Evolutionary conservation across 2,888 invertebrate species (phyloP), one percentile per base, ranked within the genome.

Genomic region (Tiliacea aurago): DNA sequence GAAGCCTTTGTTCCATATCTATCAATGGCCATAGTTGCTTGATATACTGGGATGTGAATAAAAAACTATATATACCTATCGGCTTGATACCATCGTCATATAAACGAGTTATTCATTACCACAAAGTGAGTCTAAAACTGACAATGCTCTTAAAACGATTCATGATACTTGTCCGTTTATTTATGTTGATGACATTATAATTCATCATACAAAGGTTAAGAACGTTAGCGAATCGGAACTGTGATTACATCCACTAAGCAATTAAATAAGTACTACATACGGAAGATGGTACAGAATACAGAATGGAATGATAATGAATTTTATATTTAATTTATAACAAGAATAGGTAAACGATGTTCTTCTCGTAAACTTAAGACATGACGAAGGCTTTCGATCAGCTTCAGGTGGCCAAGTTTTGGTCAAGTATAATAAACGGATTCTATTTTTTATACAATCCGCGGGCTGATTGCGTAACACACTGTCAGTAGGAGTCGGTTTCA

Each of bases 181-280:
- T 81, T 79, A 84, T 86, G 72, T 75, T 79, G 79, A 86, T 85
- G 81, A 85, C 69, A 77, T 77, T 83, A 81, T 81, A 78, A 84
- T 84, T 78, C 75, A 81, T 74, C 55, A 63, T 73, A 56, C 62
- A 58, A 68, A 76, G 78, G 76, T 83, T 76, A 73, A 64, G 70
- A 73, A 76, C 55, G 70, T 70, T 65, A 71, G 47, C 33, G 53
- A 73, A 59, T 70, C 64, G 45, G 63, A 72, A 73, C 68, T 76
- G 66, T 55, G 66, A 78, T 75, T 76, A 84, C 53, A 81, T 72
- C 47, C 58, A 72, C 37, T 45, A 51, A 64, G 49, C 33, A 56
- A 65, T 61, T 49, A 49, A 43, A 43, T 41, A 61, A 59, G 28
- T 43, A 51, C 37, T 43, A 51, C 37, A 11, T 59, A 33, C n/a